Base-by-base conservation (phyloP, 1,140 invertebrate species). In the Pseudomyrmex flavicornis region DNA sequence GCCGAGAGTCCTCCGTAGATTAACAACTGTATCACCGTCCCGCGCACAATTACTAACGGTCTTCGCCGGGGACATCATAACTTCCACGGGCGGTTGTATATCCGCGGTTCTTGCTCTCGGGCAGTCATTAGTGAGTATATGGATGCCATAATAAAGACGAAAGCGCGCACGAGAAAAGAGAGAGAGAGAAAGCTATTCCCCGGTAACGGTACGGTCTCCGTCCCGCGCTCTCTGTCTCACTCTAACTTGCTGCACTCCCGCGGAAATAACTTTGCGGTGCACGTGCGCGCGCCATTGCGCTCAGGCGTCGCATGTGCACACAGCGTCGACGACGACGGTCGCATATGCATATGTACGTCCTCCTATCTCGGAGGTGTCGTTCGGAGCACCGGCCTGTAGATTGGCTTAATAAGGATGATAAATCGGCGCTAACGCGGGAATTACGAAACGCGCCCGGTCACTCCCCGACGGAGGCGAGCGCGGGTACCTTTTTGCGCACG, bases 321-420 rank as follows among this genome's bases (percentile, higher is more conserved):
- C 35, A 35, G 4, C 35, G 35, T 35, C 35, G 35, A 35, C 35
- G 50, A 50, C 50, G 50, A 59, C 17, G 46, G 10, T 20, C 72
- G 72, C 61, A 22, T 76, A 20, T 76, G 74, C 74, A 76, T 68
- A 68, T 44, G 73, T 76, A 77, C 44, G 73, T 76, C 17, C 52
- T 65, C n/a, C 52, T 62, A 26, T 83, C 79, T 65, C 58, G 46
- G 46, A 72, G 65, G 56, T 70, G 84, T 83, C 66, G 87, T 85
- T 75, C 44, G 72, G 56, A 17, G 44, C 82, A 85, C 52, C 76
- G 61, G 68, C 44, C 74, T 54, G 77, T 62, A 83, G 88, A 88
- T 89, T 83, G 79, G 88, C 83, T 89, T 89, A 89, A 89, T 89
- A 89, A 89, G 85, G 74, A 86, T 85, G 73, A 89, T 89, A 89